Evolutionary conservation across 2,888 invertebrate species (phyloP), one percentile per base, ranked within the genome.

Genomic region (Ommatoiulus sabulosus): DNA sequence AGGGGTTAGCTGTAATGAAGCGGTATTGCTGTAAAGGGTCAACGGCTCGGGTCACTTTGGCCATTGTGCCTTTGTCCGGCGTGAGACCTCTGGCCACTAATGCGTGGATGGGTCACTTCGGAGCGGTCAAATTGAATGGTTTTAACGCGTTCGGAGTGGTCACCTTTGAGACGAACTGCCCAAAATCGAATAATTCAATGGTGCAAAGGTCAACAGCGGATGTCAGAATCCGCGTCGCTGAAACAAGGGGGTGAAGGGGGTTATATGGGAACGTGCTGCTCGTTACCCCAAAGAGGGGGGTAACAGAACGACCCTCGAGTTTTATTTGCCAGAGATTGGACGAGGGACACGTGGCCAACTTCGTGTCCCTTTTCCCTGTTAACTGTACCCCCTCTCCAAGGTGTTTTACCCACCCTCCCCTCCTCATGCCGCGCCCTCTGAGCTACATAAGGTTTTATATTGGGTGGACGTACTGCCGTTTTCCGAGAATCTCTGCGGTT

Each of bases 1-100:
- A 87, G 87, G 87, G 87, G 87, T 87, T 87, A 87, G 57, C 46
- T 12, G 17, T 52, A 87, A 87, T 87, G 87, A 87, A 87, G 87
- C 48, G n/a, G 46, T 43, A 15, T 87, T 46, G 44, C 48, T 57
- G 48, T 17, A 87, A 57, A 87, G 85, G 85, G 85, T 85, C 85
- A 85, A 7, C 85, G 46, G 72, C 72, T 72, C 17, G 84, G 85
- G 85, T 85, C 85, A 85, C 20, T 85, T 44, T n/a, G 85, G 46
- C 85, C n/a, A 44, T 85, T 85, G 85, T 85, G 44, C 85, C 20
- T 12, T 85, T 85, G 85, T 85, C 46, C 85, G 44, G 85, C 46
- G 44, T 85, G 44, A 85, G 72, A 44, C 85, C 85, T 85, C 44
- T 43, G 85, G 85, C 46, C 85, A 44, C 85, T 85, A 85, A 85